phyloP scores from a whole-genome alignment of 2,888 invertebrate species.

The Micropterix aruncella region DNA sequence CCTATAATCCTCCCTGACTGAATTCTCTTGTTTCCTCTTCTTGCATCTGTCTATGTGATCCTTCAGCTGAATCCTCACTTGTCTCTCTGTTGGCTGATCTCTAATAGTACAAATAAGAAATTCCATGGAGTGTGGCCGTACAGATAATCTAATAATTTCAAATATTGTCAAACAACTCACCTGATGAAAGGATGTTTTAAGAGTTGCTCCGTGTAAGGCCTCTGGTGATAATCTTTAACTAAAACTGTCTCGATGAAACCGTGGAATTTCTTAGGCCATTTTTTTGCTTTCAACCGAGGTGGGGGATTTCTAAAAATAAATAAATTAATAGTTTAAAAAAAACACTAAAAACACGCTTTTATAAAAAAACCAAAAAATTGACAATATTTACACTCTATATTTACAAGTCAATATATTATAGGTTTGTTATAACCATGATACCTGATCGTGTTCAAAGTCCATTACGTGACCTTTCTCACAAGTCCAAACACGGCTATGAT shows the following conservation, averaged over 20 bases:
- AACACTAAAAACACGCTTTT: neutral
- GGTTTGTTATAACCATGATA: no score
- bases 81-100: constrained; percentile 97
- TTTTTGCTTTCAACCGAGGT: constrained; percentile 92
- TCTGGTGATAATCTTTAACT: constrained; percentile 97
- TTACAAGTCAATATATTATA: no score
- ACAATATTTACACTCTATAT: no score
- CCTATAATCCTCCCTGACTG: constrained; percentile 57
- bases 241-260: constrained; percentile 96
- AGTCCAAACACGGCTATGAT: no score
- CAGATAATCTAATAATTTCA: no score
- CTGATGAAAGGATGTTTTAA: constrained; percentile 93
- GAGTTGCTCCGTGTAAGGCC: constrained; percentile 96
- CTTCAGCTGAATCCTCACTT: constrained; percentile 95
- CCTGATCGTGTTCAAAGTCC: no score
- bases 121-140: no score
- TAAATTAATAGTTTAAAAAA: neutral
- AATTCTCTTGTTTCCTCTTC: constrained; percentile 84
- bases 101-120: no score
- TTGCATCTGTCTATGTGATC: constrained; percentile 97
- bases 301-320: constrained; percentile 69
- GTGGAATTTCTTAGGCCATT: constrained; percentile 97
- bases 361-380: neutral
- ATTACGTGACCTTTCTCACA: no score
- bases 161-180: no score